Conservation (phyloP, 1,140 invertebrate genomes). For the Chionoecetes opilio region DNA sequence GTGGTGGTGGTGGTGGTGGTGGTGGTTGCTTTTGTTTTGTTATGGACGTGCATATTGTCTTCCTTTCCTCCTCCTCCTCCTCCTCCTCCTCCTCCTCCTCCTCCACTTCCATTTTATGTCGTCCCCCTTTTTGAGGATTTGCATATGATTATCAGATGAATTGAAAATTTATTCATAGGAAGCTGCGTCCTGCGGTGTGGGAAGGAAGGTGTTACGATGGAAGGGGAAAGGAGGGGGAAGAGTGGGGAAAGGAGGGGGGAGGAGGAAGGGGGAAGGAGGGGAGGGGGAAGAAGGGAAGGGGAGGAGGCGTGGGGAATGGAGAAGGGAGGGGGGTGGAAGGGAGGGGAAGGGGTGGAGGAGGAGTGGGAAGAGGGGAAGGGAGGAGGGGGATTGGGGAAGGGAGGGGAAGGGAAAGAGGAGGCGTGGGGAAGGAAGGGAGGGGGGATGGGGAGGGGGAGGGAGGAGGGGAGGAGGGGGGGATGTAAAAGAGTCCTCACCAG, state of each 20-base stretch:
- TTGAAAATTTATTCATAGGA: constrained; percentile 67
- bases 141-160: constrained; percentile 60
- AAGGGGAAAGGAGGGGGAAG: too few species aligned
- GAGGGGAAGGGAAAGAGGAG: neutral
- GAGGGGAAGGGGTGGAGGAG: neutral
- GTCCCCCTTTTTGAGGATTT: neutral
- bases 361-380: neutral
- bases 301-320: neutral
- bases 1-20: neutral
- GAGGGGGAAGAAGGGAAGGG: neutral
- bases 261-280: neutral
- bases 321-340: too few species aligned
- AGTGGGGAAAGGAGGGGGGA: neutral
- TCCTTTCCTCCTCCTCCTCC: neutral
- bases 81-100: neutral
- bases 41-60: neutral
- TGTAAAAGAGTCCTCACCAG: neutral
- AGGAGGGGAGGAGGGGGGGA: neutral
- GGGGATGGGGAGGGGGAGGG: neutral
- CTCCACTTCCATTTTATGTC: neutral
- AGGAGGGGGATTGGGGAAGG: too few species aligned
- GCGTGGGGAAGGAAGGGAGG: neutral
- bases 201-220: neutral
- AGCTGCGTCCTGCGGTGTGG: neutral
- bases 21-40: neutral